A percentile compares a stretch with the other conserved stretches of the same genome.
Conservation (phyloP, 2,113 vertebrate genomes). For the Passer montanus region DNA sequence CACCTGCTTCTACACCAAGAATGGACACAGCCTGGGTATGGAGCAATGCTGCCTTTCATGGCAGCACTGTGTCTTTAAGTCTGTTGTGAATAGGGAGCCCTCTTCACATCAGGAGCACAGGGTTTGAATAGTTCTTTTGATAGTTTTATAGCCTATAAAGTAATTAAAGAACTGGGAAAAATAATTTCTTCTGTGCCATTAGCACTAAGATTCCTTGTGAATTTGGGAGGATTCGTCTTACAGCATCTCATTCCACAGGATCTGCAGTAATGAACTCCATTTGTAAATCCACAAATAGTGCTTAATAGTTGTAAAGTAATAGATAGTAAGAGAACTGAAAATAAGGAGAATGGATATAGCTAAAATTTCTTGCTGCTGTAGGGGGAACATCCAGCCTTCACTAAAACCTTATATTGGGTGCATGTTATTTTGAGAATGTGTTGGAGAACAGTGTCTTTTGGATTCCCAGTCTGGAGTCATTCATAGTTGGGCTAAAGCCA, state of each 20-base stretch:
- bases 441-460: background rate
- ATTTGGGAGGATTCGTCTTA: background rate
- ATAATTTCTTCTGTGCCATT: background rate
- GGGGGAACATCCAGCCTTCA: background rate
- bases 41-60: background rate
- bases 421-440: background rate
- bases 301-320: background rate
- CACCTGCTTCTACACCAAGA: conserved; percentile 88
- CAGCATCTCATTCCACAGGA: background rate
- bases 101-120: background rate
- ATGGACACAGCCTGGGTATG: conserved; percentile 86
- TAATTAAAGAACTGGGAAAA: background rate
- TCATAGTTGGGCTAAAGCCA: background rate
- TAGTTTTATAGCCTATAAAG: background rate
- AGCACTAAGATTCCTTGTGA: background rate
- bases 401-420: background rate
- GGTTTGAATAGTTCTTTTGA: background rate
- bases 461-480: background rate
- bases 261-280: background rate
- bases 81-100: background rate
- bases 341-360: background rate
- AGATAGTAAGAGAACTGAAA: background rate
- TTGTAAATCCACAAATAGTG: background rate
- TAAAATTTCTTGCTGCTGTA: background rate
- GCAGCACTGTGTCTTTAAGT: background rate